Evolutionary conservation across 1,140 invertebrate genomes (phyloP).

Genomic region (Heterodera carotae): DNA sequence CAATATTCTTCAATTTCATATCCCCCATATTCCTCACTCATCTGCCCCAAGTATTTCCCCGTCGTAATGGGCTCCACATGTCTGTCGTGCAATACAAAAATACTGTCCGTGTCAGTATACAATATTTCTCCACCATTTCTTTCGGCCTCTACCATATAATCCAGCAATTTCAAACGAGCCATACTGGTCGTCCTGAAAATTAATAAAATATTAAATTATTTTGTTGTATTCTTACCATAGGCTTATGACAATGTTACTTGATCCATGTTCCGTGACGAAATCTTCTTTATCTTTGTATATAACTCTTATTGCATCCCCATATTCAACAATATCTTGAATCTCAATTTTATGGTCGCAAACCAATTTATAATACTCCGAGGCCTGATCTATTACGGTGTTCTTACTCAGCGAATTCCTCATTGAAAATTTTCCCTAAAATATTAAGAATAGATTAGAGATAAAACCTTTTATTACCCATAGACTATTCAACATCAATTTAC

Average conservation of each 20-base stretch:
- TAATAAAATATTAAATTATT: no score
- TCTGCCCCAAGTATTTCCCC: background rate
- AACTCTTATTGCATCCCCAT: background rate
- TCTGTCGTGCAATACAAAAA: conserved; percentile 2
- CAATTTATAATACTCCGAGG: background rate
- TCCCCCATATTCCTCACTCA: background rate
- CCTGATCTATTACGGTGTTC: background rate
- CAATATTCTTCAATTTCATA: conserved; percentile 14
- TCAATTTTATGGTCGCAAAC: background rate
- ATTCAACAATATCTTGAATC: background rate
- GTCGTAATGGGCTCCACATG: conserved; percentile 1
- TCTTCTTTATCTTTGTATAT: background rate
- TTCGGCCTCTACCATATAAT: background rate
- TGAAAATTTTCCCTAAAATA: background rate
- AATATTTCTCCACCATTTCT: background rate
- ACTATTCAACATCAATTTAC: background rate
- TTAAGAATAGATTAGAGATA: no score
- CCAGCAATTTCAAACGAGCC: background rate
- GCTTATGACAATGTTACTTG: background rate
- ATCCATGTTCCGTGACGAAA: background rate
- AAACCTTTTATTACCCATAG: background rate
- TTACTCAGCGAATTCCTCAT: background rate
- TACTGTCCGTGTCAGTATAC: background rate
- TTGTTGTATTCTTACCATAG: background rate
- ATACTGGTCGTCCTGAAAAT: background rate